Evolutionary conservation across 2,113 vertebrate species (phyloP), one percentile per base, ranked within the genome.

Genomic region (Scopus umbretta): DNA sequence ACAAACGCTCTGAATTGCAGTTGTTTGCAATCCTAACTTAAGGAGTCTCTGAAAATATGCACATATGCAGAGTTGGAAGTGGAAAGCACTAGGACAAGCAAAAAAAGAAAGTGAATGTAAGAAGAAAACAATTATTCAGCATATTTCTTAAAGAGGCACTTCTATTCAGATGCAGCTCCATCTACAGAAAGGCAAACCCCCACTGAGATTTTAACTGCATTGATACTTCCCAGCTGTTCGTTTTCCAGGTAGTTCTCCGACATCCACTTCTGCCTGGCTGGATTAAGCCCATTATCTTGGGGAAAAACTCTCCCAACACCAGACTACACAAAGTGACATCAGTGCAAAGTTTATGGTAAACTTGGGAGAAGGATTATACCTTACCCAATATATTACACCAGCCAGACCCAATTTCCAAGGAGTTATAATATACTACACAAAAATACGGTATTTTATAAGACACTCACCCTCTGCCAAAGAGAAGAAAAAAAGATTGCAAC

Each of bases 51-150:
- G 52, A 30, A 86, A 84, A 49, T 3, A 45, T 4, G 23, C 65
- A 70, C 61, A 45, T 36, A 32, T 11, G 74, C 58, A 45, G 53
- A 53, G 55, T 0, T 85, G 85, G 61, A 67, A 87, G 90, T 34
- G 74, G 88, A 71, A 94, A 96, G 50, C 72, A 82, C 50, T 34
- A 58, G 71, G 76, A 66, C 62, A 82, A 86, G 59, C 20, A 80
- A 76, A 94, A 94, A 86, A 34, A 80, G 85, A 95, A 95, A 95
- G 66, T 1, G 6, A 95, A 86, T 30, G 25, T n/a, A 85, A 82
- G 36, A 80, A 80, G 83, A 93, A 85, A 90, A 55, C 43, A 53
- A 80, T 85, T 92, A 90, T 80, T 92, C 93, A 95, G 85, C 85
- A n/a, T 22, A 30, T 91, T 87, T 71, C 86, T 94, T 92, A 50